These are phyloP conservation scores for Chironomus tepperi DNA, from an alignment of 1,140 invertebrate species.

Conservation along the genomic window DNA sequence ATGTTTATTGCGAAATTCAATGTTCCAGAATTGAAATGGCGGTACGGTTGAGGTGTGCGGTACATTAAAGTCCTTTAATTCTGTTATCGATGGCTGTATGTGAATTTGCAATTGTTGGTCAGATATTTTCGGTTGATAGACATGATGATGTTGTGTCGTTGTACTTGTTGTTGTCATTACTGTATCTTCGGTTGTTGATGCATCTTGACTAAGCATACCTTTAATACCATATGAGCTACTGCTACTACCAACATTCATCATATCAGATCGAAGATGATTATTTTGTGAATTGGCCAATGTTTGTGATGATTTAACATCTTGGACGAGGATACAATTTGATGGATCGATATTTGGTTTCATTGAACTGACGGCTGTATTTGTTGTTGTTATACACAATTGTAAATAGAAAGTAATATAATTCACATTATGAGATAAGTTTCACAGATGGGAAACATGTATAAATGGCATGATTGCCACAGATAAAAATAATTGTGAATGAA, in stretches of 20 bases:
- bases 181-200: constrained; percentile 46
- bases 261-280: constrained; percentile 11
- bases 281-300: constrained; percentile 17
- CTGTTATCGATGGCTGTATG: constrained; percentile 67
- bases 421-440: no score
- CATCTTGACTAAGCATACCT: constrained; percentile 28
- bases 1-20: constrained; percentile 80
- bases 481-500: neutral
- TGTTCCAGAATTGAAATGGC: constrained; percentile 85
- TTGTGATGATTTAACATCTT: constrained; percentile 66
- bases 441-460: no score
- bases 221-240: constrained; percentile 29
- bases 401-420: no score
- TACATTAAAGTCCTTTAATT: constrained; percentile 70
- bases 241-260: constrained; percentile 44
- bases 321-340: constrained; percentile 77
- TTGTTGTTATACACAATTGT: constrained; percentile 29
- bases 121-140: constrained; percentile 44
- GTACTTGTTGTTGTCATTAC: constrained; percentile 45
- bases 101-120: constrained; percentile 46
- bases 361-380: constrained; percentile 68
- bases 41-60: constrained; percentile 72
- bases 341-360: constrained; percentile 75
- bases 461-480: neutral
- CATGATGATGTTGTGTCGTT: constrained; percentile 44